Conservation (phyloP, 2,797 vertebrate species). For the Muscicapa striata region DNA sequence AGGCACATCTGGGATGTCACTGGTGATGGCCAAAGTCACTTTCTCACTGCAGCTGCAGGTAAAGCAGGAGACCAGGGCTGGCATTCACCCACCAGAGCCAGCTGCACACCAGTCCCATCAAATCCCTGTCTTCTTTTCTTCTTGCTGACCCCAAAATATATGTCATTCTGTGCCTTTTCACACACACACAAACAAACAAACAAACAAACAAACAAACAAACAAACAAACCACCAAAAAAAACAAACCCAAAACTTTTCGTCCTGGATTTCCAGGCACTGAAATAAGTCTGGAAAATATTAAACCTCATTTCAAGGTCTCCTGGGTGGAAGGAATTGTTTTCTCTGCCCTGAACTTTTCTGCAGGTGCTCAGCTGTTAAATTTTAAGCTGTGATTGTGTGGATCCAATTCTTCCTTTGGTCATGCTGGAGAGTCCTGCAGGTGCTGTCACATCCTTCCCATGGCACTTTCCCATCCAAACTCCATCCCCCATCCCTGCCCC, state of each 20-base stretch:
- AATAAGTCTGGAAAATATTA: neutral
- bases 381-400: neutral
- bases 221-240: too few relatives aligned
- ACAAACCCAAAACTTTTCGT: neutral
- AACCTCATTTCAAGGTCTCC: neutral
- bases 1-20: neutral
- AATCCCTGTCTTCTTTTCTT: neutral
- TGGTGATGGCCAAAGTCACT: neutral
- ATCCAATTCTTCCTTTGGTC: rapidly evolving
- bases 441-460: neutral
- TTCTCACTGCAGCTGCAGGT: rapidly evolving
- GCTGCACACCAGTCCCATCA: neutral
- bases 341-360: neutral
- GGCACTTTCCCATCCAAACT: neutral
- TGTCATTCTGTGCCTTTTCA: neutral
- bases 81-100: neutral
- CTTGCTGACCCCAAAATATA: neutral
- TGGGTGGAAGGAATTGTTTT: neutral
- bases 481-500: neutral
- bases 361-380: neutral
- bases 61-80: neutral
- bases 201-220: too few relatives aligned
- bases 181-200: too few relatives aligned
- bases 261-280: neutral
- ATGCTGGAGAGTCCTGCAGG: neutral